Conservation (phyloP, 2,797 vertebrate genomes). For the Amblyopsis hoosieri region DNA sequence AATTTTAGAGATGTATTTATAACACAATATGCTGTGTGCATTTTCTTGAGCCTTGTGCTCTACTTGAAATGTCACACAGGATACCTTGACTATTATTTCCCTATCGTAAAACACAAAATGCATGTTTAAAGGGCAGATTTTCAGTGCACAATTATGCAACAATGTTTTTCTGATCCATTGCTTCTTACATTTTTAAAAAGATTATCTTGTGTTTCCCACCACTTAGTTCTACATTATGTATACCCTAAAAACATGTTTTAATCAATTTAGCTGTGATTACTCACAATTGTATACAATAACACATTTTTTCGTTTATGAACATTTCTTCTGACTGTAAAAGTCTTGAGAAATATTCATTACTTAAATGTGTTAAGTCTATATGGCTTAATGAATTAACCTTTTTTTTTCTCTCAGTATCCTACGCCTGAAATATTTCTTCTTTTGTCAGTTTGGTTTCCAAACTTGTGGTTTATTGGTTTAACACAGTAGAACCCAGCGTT, state of each 20-base stretch:
- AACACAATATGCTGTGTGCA: too few relatives aligned
- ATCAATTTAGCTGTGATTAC: neutral
- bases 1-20: too few relatives aligned
- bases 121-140: constrained; percentile 55
- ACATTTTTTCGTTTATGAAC: too few relatives aligned
- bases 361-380: too few relatives aligned
- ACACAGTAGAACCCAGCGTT: neutral
- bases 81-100: neutral
- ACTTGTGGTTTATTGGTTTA: constrained; percentile 9
- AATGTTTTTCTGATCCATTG: constrained; percentile 69
- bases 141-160: constrained; percentile 78
- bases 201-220: constrained; percentile 29
- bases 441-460: constrained; percentile 11
- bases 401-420: too few relatives aligned
- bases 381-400: too few relatives aligned
- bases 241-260: constrained; percentile 11
- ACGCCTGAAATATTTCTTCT: neutral
- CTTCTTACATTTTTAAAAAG: constrained; percentile 67
- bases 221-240: constrained; percentile 32
- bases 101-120: neutral
- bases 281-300: neutral
- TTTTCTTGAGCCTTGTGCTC: too few relatives aligned
- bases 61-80: neutral
- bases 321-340: constrained; percentile 26
- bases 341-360: constrained; percentile 5